Evolutionary conservation across 2,797 vertebrate species (phyloP).

Genomic region (Benthosema pterotum): DNA sequence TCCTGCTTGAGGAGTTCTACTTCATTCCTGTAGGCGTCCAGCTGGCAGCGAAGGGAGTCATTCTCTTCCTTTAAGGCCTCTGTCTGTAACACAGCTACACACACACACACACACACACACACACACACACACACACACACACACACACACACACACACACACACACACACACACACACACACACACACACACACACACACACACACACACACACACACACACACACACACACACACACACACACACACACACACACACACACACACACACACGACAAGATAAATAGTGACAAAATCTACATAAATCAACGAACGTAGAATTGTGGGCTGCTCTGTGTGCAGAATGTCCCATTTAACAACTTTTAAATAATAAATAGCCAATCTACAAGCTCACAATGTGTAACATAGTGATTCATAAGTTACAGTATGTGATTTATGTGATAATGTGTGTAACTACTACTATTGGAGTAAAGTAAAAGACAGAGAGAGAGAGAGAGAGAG

Average conservation of each 20-base stretch:
- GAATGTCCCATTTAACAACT: too few species aligned
- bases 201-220: not conserved
- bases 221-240: not conserved
- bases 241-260: not conserved
- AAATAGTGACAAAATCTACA: too few species aligned
- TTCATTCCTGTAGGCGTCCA: slow-evolving; percentile 85
- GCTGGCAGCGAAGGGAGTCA: slow-evolving; percentile 86
- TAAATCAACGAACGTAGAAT: too few species aligned
- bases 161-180: not conserved
- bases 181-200: not conserved
- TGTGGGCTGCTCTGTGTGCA: too few species aligned
- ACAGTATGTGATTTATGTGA: too few species aligned
- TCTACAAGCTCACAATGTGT: too few species aligned
- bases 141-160: not conserved
- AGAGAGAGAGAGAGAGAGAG: too few species aligned
- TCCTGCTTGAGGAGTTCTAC: slow-evolving; percentile 89
- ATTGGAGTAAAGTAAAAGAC: too few species aligned
- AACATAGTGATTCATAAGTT: too few species aligned
- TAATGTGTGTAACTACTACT: too few species aligned
- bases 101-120: not conserved
- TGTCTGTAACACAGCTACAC: slow-evolving; percentile 71
- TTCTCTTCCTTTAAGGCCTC: slow-evolving; percentile 87
- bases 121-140: slow-evolving; percentile 9
- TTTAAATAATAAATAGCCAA: too few species aligned
- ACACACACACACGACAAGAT: not conserved